Conservation (phyloP, 2,888 invertebrate genomes). For the Silvanus unidentatus region DNA sequence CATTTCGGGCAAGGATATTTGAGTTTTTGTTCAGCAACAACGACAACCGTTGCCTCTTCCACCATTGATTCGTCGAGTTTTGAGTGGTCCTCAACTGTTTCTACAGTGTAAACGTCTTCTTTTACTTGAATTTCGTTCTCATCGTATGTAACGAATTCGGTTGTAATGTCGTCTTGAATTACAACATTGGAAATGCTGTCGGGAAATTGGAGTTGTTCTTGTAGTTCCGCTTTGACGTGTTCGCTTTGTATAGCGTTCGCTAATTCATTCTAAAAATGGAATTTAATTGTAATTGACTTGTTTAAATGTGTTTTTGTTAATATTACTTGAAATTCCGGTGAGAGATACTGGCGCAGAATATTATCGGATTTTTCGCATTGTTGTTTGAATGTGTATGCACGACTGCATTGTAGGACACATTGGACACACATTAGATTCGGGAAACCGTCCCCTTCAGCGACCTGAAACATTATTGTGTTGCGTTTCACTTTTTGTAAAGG, state of each 20-base stretch:
- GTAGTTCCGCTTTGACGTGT: conserved; percentile 35
- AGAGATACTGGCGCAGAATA: conserved; percentile 42
- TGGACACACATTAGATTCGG: conserved; percentile 50
- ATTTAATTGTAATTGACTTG: not conserved
- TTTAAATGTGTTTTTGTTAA: not conserved
- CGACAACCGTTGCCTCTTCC: not conserved
- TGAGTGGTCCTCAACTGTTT: conserved; percentile 9
- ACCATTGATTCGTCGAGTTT: not conserved
- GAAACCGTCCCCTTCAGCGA: conserved; percentile 46
- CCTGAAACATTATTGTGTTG: conserved; percentile 33
- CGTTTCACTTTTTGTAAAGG: not conserved
- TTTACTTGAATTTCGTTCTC: conserved; percentile 8
- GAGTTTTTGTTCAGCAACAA: conserved; percentile 18
- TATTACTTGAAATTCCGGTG: conserved; percentile 45
- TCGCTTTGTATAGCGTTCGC: conserved; percentile 9
- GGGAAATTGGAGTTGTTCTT: conserved; percentile 38
- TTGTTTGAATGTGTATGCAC: conserved; percentile 50
- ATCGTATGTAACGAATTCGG: conserved; percentile 34
- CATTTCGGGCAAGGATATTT: conserved; percentile 45
- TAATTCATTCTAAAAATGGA: conserved; percentile 33
- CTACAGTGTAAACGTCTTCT: conserved; percentile 18
- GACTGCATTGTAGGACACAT: conserved; percentile 49
- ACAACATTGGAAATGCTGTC: conserved; percentile 34
- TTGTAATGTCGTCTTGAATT: conserved; percentile 31
- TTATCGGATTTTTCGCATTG: conserved; percentile 48